Evolutionary conservation across 2,113 vertebrate species (phyloP).

Genomic region (Scopus umbretta): DNA sequence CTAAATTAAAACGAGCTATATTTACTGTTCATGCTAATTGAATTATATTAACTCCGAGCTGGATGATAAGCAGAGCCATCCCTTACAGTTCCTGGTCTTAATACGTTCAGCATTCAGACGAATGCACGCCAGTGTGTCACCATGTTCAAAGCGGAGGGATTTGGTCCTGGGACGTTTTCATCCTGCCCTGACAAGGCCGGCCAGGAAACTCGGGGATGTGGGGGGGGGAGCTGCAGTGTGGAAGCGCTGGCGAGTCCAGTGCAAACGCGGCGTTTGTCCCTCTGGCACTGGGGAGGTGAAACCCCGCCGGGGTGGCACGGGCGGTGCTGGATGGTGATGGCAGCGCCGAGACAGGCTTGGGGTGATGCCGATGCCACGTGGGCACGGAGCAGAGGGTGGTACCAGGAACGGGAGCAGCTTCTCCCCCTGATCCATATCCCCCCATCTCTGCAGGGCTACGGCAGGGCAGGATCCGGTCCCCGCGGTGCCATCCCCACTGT

Average conservation of each 20-base stretch:
- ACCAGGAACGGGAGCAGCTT: background rate
- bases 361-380: rapidly evolving
- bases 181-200: background rate
- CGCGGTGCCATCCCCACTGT: rapidly evolving
- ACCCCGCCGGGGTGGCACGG: rapidly evolving
- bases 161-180: background rate
- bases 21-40: slow-evolving; percentile 5
- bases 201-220: no score
- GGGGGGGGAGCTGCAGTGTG: background rate
- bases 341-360: rapidly evolving
- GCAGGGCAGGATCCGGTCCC: background rate
- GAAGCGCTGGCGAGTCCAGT: background rate
- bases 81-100: background rate
- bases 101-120: background rate
- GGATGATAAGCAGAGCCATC: slow-evolving; percentile 35
- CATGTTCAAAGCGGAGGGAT: background rate
- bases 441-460: background rate
- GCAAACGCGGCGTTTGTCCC: rapidly evolving
- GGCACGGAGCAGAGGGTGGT: background rate
- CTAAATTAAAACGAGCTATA: background rate
- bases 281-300: background rate
- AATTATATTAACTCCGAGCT: background rate
- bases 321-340: background rate
- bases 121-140: background rate
- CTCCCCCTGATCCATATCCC: background rate